Conservation (phyloP, 1,140 invertebrate species). For the Danaus melanippus region DNA sequence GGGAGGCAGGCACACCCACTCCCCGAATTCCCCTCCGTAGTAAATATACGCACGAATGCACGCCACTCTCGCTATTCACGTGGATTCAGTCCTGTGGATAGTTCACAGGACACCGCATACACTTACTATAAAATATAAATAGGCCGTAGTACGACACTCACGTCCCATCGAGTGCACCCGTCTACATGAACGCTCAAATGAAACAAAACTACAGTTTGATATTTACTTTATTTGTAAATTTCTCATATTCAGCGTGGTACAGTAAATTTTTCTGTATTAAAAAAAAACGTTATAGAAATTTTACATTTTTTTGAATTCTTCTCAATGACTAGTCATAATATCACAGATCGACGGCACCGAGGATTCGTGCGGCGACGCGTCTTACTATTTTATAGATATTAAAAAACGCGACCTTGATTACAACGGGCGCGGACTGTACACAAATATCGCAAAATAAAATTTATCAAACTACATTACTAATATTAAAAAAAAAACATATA, state of each 20-base stretch:
- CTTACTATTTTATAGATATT: conserved; percentile 15
- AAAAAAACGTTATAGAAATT: conserved; percentile 29
- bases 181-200: conserved; percentile 19
- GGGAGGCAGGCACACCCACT: conserved; percentile 34
- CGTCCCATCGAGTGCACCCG: conserved; percentile 2
- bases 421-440: conserved; percentile 44
- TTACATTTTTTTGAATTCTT: conserved; percentile 56
- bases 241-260: conserved; percentile 45
- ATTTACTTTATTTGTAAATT: conserved; percentile 65
- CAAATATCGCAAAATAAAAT: conserved; percentile 54
- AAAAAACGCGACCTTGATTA: conserved; percentile 49
- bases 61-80: conserved; percentile 50
- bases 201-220: conserved; percentile 21
- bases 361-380: conserved; percentile 25
- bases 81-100: conserved; percentile 38
- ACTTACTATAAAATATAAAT: conserved; percentile 23
- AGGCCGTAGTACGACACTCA: conserved; percentile 29
- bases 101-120: conserved; percentile 29
- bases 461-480: conserved; percentile 31
- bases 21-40: conserved; percentile 51
- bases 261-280: conserved; percentile 56
- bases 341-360: conserved; percentile 42
- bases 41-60: conserved; percentile 64
- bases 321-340: conserved; percentile 34
- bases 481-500: conserved; percentile 13